These are phyloP conservation scores for Corythaixoides concolor DNA, from an alignment of 2,113 vertebrate species.

Conservation along the genomic window DNA sequence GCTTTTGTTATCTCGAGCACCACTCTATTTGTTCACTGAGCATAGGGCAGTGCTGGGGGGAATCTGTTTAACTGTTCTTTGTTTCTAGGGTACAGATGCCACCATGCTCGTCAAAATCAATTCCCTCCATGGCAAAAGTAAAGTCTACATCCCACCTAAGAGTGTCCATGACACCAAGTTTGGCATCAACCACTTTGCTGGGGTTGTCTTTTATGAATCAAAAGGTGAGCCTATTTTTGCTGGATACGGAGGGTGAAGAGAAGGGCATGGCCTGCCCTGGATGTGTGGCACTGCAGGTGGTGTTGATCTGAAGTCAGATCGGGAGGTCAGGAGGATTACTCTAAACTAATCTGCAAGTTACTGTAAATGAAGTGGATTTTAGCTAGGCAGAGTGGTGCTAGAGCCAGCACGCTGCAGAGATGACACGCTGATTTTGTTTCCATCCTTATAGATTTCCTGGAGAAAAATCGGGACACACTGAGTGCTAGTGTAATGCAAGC, in stretches of 20 bases:
- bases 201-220: constrained; percentile 87
- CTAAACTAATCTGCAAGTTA: constrained; percentile 18
- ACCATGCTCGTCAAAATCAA: constrained; percentile 91
- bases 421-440: not conserved
- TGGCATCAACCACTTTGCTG: constrained; percentile 92
- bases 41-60: not conserved
- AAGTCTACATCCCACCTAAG: constrained; percentile 85
- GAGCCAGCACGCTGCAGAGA: not conserved
- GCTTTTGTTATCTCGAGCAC: not conserved
- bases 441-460: constrained; percentile 85
- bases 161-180: constrained; percentile 86
- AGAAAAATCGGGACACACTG: constrained; percentile 92
- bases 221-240: constrained; percentile 78
- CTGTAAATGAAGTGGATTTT: constrained; percentile 9
- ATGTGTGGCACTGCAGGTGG: not conserved
- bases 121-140: constrained; percentile 79
- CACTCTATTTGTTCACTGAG: not conserved
- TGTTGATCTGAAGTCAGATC: constrained; percentile 5
- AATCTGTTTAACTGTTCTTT: not conserved
- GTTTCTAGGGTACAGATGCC: constrained; percentile 86
- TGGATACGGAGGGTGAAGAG: not conserved
- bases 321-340: constrained; percentile 2
- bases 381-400: not conserved
- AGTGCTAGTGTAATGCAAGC: constrained; percentile 85
- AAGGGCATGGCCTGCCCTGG: not conserved